Evolutionary conservation across 2,888 invertebrate genomes (phyloP), one percentile per base, ranked within the genome.

Genomic region (Augochlorella aurata): DNA sequence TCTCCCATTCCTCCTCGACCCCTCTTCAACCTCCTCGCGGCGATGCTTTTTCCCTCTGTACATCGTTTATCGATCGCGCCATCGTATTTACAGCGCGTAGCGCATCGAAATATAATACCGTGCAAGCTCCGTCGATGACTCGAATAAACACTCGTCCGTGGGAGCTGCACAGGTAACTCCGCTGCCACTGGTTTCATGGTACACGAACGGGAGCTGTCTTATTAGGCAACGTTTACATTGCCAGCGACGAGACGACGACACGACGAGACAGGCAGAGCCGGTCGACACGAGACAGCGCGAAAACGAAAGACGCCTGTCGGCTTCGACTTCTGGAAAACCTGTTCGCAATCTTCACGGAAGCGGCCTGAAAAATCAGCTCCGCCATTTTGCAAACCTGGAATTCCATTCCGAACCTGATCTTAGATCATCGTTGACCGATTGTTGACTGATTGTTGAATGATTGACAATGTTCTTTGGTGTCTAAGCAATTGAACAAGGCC

Each of bases 61-160:
- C 86, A 85, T 85, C 86, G 83, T 83, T 85, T 86, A 87, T 87
- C 87, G 87, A 87, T 87, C 87, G 83, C 67, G 79, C 83, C 38
- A 83, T 86, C 87, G 87, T 87, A 87, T 87, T 87, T 87, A 87
- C 87, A 82, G 81, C 78, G 75, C 86, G 84, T 82, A 82, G 81
- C 78, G 75, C 86, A 86, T 82, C 87, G 87, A 84, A 77, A 87
- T 82, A 87, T 87, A 81, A 87, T 84, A 77, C 71, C 80, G 77
- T 85, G 75, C 77, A 61, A n/a, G 44, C 44, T 74, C 68, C 82
- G 74, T 79, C 86, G 73, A 67, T 87, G 81, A 85, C 79, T 87
- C 81, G 84, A 81, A 63, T 63, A 63, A 85, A 85, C 79, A 77
- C 82, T 77, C 74, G 79, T 38, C 7, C 38, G 38, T 5, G 58